Evolutionary conservation across 2,113 vertebrate genomes (phyloP).

Genomic region (Lamprologus ornatipinnis): DNA sequence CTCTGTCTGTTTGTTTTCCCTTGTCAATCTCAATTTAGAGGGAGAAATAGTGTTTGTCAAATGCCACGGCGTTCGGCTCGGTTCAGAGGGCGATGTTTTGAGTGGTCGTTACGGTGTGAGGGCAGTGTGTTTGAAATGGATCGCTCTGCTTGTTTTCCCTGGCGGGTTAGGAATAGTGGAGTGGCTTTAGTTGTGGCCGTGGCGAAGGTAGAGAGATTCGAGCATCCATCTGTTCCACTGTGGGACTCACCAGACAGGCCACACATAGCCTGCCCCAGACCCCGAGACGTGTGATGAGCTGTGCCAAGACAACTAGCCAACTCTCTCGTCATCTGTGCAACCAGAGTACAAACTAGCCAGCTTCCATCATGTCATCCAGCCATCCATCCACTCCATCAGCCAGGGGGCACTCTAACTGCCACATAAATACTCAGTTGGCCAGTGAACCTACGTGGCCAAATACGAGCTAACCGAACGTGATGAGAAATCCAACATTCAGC

Average conservation of each 20-base stretch:
- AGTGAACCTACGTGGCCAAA: not conserved
- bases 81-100: slow-evolving; percentile 36
- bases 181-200: not conserved
- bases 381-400: slow-evolving; percentile 16
- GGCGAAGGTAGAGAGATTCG: not conserved
- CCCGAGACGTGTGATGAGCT: not conserved
- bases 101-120: slow-evolving; percentile 17
- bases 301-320: slow-evolving; percentile 10
- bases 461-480: not conserved
- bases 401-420: slow-evolving; percentile 37
- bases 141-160: slow-evolving; percentile 50
- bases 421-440: not conserved
- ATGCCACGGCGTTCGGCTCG: slow-evolving; percentile 7
- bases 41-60: slow-evolving; percentile 61
- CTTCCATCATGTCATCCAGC: slow-evolving; percentile 37
- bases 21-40: slow-evolving; percentile 53
- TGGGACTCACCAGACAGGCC: not conserved
- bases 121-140: slow-evolving; percentile 36
- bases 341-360: not conserved
- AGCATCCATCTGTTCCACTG: not conserved
- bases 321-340: slow-evolving; percentile 32
- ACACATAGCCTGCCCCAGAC: not conserved
- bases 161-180: not conserved
- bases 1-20: slow-evolving; percentile 56
- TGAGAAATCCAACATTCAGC: slow-evolving; percentile 8